Evolutionary conservation across 2,113 vertebrate genomes (phyloP).

Genomic region (Engystomops pustulosus): DNA sequence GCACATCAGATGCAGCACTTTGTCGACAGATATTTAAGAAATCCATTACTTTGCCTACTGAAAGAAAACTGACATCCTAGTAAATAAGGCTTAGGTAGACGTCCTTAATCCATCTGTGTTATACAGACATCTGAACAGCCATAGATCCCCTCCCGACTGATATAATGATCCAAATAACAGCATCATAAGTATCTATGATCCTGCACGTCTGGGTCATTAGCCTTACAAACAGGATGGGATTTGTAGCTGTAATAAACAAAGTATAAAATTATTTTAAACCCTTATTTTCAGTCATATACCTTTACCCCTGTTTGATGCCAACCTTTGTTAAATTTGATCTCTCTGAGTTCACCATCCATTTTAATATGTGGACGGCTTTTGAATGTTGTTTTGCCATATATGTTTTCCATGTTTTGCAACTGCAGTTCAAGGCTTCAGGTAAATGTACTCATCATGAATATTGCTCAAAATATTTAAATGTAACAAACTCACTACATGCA

Average conservation of each 20-base stretch:
- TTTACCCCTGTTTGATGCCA: not conserved
- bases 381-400: slow-evolving; percentile 38
- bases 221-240: too few species aligned
- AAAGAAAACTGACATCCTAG: not conserved
- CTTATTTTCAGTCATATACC: not conserved
- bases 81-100: too few species aligned
- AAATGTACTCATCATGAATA: not conserved
- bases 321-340: not conserved
- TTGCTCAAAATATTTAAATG: not conserved
- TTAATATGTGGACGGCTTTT: not conserved
- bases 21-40: slow-evolving; percentile 8
- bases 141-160: too few species aligned
- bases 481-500: not conserved
- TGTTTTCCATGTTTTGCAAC: not conserved
- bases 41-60: not conserved
- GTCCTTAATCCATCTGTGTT: too few species aligned
- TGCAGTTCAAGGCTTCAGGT: not conserved
- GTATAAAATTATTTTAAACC: too few species aligned
- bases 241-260: too few species aligned
- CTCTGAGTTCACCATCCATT: not conserved
- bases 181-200: too few species aligned
- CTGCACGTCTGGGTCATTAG: too few species aligned
- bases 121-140: too few species aligned
- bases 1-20: not conserved
- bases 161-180: too few species aligned